Conservation (phyloP, 2,888 invertebrate species). For the Ochropleura plecta region DNA sequence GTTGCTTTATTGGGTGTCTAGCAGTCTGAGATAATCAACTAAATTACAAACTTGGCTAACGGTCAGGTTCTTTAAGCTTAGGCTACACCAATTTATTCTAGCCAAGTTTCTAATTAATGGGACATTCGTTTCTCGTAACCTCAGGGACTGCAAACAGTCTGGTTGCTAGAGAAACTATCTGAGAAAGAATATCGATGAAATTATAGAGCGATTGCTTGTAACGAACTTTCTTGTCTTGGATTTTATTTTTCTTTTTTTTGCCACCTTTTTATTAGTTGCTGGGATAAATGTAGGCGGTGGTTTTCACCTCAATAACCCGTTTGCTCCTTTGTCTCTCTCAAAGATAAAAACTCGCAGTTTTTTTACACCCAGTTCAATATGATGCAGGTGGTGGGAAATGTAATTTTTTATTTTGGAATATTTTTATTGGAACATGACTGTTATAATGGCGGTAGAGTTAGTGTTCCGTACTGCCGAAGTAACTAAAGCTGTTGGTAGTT, state of each 20-base stretch:
- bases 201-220: constrained; percentile 14
- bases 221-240: constrained; percentile 30
- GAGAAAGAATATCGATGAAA: constrained; percentile 16
- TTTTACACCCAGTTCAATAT: background rate
- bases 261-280: background rate
- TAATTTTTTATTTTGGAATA: background rate
- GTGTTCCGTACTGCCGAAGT: background rate
- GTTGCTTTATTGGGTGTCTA: constrained; percentile 25
- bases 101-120: constrained; percentile 54
- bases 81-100: constrained; percentile 45
- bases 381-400: background rate
- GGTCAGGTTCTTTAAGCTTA: constrained; percentile 15
- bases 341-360: no score
- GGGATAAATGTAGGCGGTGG: no score
- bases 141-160: constrained; percentile 20
- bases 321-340: no score
- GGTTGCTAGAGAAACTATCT: constrained; percentile 24
- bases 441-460: background rate
- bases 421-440: background rate
- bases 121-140: constrained; percentile 25
- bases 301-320: no score
- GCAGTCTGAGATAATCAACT: constrained; percentile 40
- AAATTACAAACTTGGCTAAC: constrained; percentile 56
- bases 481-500: background rate
- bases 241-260: background rate